These are phyloP conservation scores for Grus americana DNA, from an alignment of 2,113 vertebrate species.

Conservation along the genomic window DNA sequence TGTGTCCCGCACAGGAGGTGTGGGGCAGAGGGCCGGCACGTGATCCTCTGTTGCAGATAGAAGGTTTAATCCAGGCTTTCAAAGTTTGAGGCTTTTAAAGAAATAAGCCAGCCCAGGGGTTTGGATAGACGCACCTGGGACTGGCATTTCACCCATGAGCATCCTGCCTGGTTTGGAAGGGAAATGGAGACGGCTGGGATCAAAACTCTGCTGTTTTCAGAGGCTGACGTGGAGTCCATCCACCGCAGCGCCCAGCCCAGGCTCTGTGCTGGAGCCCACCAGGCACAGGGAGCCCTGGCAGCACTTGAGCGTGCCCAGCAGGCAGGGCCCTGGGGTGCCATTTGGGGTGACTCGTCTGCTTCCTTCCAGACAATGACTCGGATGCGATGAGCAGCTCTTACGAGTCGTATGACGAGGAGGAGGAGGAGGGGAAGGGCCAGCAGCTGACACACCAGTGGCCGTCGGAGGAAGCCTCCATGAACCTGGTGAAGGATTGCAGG, in stretches of 20 bases:
- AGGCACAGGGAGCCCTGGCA: accelerated
- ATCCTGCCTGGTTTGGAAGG: background rate
- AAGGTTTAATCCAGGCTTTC: background rate
- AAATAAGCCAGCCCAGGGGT: background rate
- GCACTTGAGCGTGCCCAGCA: accelerated
- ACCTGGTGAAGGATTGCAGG: slow-evolving; percentile 87
- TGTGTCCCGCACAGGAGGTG: accelerated
- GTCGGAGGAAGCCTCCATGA: slow-evolving; percentile 85
- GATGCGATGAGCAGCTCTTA: slow-evolving; percentile 97
- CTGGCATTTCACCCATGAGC: background rate
- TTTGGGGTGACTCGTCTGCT: background rate
- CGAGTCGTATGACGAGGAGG: slow-evolving; percentile 96
- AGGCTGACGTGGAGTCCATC: background rate
- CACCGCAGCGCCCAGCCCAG: background rate
- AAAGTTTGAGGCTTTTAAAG: background rate
- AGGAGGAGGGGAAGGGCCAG: slow-evolving; percentile 89
- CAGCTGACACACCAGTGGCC: slow-evolving; percentile 87
- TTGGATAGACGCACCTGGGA: background rate
- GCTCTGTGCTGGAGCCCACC: background rate
- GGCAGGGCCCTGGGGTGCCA: background rate
- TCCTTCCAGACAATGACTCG: slow-evolving; percentile 90
- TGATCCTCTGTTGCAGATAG: background rate
- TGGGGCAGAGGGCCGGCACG: background rate
- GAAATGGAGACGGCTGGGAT: background rate
- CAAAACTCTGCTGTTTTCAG: background rate